Percentiles rank a stretch among this genome's conserved stretches.
Conservation (phyloP, 1,140 invertebrate genomes). For the Drosophila sp. region DNA sequence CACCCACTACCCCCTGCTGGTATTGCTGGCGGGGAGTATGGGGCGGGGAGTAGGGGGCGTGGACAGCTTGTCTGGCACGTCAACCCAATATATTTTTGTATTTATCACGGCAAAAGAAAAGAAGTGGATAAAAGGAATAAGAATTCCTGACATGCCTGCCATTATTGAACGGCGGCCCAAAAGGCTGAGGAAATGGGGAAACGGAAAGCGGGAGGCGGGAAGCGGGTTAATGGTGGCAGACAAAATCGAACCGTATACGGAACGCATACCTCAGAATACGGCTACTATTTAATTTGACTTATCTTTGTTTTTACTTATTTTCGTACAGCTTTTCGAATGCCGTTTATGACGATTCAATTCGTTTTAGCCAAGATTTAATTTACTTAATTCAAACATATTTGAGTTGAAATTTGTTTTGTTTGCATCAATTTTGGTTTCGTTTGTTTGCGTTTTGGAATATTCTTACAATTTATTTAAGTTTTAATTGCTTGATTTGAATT, state of each 20-base stretch:
- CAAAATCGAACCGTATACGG: neutral
- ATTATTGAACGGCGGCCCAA: constrained; percentile 43
- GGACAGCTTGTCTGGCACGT: constrained; percentile 43
- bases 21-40: constrained; percentile 7
- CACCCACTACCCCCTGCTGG: neutral
- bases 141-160: constrained; percentile 62
- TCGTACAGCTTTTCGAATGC: constrained; percentile 29
- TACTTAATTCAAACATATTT: constrained; percentile 54
- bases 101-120: constrained; percentile 46
- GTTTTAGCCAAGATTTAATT: constrained; percentile 60
- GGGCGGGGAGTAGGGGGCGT: constrained; percentile 14
- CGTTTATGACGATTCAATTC: constrained; percentile 25
- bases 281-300: constrained; percentile 43
- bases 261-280: constrained; percentile 8
- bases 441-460: constrained; percentile 34
- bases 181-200: neutral
- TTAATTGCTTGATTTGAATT: constrained; percentile 28
- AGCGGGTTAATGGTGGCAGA: neutral
- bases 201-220: too few relatives aligned
- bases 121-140: neutral
- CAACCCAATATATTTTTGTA: constrained; percentile 52
- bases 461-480: constrained; percentile 22
- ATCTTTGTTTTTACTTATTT: constrained; percentile 40
- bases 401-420: constrained; percentile 56
- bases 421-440: constrained; percentile 56